Conservation (phyloP, 2,888 invertebrate species). For the Argyresthia goedartella region DNA sequence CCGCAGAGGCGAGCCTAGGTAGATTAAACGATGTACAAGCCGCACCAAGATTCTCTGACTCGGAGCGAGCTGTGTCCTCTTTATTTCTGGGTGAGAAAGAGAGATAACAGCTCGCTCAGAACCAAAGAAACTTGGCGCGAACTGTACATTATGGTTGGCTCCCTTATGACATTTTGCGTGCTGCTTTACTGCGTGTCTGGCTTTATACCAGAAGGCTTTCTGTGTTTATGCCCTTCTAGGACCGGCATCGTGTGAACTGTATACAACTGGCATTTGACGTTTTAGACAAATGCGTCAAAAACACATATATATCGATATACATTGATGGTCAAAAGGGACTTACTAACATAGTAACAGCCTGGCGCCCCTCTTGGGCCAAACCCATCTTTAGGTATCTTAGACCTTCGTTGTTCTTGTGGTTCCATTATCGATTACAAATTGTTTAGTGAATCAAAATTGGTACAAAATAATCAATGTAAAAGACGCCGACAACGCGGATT, state of each 20-base stretch:
- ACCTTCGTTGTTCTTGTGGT: conserved; percentile 14
- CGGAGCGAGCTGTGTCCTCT: neutral
- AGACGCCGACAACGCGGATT: no score
- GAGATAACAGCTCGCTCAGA: no score
- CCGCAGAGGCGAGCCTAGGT: neutral
- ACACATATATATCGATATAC: no score
- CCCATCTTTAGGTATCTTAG: conserved; percentile 45
- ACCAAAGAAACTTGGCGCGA: no score
- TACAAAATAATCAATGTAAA: no score
- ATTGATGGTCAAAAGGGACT: no score
- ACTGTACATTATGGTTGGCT: neutral
- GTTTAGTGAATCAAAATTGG: no score
- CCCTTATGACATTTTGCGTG: neutral
- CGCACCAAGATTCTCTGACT: no score
- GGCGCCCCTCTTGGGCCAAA: conserved; percentile 43
- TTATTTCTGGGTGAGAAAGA: neutral
- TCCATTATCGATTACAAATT: neutral
- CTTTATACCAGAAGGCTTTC: neutral
- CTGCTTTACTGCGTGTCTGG: neutral
- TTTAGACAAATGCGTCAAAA: no score
- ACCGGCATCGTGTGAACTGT: no score
- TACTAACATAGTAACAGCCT: conserved; percentile 51
- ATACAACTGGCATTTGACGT: no score
- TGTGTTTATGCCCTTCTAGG: neutral
- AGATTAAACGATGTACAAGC: no score